Evolutionary conservation across 2,797 vertebrate genomes (phyloP).

Genomic region (Gymnocypris eckloni): DNA sequence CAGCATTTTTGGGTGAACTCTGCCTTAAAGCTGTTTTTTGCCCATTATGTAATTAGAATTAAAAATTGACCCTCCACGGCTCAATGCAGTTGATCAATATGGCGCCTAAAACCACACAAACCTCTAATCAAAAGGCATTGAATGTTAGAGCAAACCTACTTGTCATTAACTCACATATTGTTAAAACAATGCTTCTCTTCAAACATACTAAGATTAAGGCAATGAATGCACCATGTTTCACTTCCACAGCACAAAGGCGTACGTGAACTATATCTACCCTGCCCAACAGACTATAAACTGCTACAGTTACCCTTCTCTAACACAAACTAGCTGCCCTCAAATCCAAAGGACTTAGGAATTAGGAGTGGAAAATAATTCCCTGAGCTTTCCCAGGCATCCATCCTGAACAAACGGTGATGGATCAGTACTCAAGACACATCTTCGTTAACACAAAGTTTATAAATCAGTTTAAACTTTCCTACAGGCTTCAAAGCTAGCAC

Average conservation of each 20-base stretch:
- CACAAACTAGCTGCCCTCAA: not conserved
- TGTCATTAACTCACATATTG: not conserved
- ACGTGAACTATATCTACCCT: not conserved
- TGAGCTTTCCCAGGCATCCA: conserved; percentile 2
- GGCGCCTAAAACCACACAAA: not conserved
- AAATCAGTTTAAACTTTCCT: not conserved
- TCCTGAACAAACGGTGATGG: conserved; percentile 30
- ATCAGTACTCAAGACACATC: not conserved
- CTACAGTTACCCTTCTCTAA: not conserved
- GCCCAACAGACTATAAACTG: not conserved
- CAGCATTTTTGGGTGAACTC: not conserved
- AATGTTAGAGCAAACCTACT: conserved; percentile 10
- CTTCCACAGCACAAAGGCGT: not conserved
- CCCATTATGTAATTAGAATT: conserved; percentile 21
- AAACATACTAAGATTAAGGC: not conserved
- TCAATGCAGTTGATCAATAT: conserved; percentile 38
- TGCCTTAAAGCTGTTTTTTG: conserved; percentile 18
- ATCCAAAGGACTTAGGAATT: not conserved
- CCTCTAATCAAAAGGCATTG: conserved; percentile 14
- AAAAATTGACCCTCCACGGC: conserved; percentile 14
- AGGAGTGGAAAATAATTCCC: not conserved
- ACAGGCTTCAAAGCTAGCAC: not conserved
- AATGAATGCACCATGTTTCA: not conserved
- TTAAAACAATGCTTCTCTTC: not conserved
- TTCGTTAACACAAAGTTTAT: not conserved